phyloP scores from a whole-genome alignment of 2,797 vertebrate species.

The Diceros bicornis region DNA sequence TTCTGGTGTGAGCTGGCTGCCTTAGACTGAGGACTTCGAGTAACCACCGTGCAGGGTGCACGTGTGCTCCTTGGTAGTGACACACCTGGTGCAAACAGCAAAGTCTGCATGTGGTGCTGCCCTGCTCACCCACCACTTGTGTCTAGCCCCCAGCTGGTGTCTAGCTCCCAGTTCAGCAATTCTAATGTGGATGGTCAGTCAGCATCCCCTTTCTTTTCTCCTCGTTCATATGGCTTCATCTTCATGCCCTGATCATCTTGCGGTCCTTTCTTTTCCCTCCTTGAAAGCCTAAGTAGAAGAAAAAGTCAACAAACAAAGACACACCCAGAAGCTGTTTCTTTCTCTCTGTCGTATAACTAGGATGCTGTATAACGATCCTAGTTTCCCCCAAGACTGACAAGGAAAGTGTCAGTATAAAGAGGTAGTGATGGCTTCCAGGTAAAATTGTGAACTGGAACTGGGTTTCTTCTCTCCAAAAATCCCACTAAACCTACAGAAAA shows the following conservation, averaged over 20 bases:
- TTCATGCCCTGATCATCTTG: background rate
- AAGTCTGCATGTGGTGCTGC: accelerated
- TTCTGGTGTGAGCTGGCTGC: background rate
- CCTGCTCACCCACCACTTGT: accelerated
- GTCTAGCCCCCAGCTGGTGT: accelerated
- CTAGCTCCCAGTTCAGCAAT: too few species aligned
- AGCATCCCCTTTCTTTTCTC: too few species aligned
- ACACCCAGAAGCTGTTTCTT: background rate
- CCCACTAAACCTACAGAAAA: background rate
- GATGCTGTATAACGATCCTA: too few species aligned
- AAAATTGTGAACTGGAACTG: background rate
- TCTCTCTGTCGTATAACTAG: accelerated
- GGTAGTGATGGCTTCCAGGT: background rate
- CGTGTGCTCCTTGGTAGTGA: background rate
- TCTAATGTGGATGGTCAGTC: accelerated
- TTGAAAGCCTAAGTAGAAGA: background rate
- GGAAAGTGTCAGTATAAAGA: background rate
- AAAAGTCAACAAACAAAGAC: background rate
- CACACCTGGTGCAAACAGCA: too few species aligned
- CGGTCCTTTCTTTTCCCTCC: accelerated
- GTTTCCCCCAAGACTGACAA: background rate
- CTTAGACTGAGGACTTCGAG: too few species aligned
- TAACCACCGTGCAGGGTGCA: accelerated
- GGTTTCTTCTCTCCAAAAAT: too few species aligned
- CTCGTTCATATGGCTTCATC: accelerated